Percentiles rank a stretch among this genome's conserved stretches.
Conservation (phyloP, 2,113 vertebrate genomes). For the Ceuthmochares aereus region DNA sequence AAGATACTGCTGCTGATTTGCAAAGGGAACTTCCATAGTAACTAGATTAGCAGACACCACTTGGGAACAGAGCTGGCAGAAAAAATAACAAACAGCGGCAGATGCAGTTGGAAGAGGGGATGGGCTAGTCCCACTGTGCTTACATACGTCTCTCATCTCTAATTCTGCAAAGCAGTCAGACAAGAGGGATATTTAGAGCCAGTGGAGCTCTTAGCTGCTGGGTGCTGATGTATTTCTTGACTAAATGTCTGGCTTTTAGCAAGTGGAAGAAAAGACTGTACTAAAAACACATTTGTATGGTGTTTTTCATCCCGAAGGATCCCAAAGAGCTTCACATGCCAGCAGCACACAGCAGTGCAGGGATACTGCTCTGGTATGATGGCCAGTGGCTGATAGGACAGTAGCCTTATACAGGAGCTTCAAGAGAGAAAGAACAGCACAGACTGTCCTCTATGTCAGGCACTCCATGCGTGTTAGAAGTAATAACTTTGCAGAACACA, state of each 20-base stretch:
- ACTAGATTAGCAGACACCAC: slow-evolving; percentile 4
- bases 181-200: slow-evolving; percentile 34
- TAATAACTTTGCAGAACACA: not conserved
- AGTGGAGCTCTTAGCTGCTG: not conserved
- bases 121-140: slow-evolving; percentile 41
- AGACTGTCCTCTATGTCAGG: not conserved
- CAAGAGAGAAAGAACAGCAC: not conserved
- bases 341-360: not conserved
- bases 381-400: not conserved
- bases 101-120: slow-evolving; percentile 42
- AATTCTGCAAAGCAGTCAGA: slow-evolving; percentile 35
- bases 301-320: not conserved
- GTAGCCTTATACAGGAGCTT: not conserved
- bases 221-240: not conserved
- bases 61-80: slow-evolving; percentile 31
- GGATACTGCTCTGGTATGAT: not conserved
- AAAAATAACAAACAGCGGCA: slow-evolving; percentile 59
- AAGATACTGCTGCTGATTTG: not conserved
- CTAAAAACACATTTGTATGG: not conserved
- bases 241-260: not conserved
- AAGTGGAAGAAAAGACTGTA: not conserved
- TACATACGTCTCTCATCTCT: slow-evolving; percentile 51
- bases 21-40: not conserved
- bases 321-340: not conserved
- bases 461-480: not conserved